phyloP scores from a whole-genome alignment of 2,888 invertebrate genomes.

The Drosophila limbata region DNA sequence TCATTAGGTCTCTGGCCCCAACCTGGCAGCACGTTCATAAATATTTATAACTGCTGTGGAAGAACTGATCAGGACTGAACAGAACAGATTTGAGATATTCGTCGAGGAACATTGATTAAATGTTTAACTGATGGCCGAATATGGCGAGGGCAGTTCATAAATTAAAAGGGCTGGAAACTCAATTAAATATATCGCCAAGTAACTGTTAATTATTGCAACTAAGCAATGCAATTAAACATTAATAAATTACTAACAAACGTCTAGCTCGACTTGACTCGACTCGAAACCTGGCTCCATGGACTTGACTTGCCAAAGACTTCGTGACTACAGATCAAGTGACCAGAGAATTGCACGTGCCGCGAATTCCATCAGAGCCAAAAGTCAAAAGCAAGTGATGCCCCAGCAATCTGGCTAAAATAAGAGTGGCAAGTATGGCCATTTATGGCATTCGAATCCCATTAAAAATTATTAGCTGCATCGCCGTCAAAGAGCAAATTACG shows the following conservation, averaged over 20 bases:
- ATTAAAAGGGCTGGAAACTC: constrained; percentile 73
- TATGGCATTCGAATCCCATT: constrained; percentile 72
- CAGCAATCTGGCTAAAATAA: constrained; percentile 57
- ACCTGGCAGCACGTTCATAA: constrained; percentile 50
- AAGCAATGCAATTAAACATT: constrained; percentile 54
- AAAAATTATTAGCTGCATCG: constrained; percentile 73
- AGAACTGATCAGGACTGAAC: constrained; percentile 17
- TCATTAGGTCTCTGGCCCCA: constrained; percentile 63
- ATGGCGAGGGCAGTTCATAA: constrained; percentile 72
- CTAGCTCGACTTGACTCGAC: neutral
- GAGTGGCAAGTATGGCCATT: constrained; percentile 71
- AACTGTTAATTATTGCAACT: constrained; percentile 67
- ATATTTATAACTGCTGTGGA: constrained; percentile 62
- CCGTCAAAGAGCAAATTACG: constrained; percentile 71
- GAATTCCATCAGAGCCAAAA: constrained; percentile 68
- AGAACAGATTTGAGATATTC: constrained; percentile 74
- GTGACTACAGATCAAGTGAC: constrained; percentile 4
- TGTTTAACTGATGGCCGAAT: constrained; percentile 72
- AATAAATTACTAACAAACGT: constrained; percentile 58
- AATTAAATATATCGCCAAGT: constrained; percentile 71
- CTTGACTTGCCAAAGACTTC: neutral
- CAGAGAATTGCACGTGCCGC: constrained; percentile 68
- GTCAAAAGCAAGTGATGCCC: constrained; percentile 36
- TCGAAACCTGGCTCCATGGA: neutral
- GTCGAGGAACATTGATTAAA: constrained; percentile 71